Base-by-base conservation (phyloP, 2,888 invertebrate species). In the Portevinia maculata region DNA sequence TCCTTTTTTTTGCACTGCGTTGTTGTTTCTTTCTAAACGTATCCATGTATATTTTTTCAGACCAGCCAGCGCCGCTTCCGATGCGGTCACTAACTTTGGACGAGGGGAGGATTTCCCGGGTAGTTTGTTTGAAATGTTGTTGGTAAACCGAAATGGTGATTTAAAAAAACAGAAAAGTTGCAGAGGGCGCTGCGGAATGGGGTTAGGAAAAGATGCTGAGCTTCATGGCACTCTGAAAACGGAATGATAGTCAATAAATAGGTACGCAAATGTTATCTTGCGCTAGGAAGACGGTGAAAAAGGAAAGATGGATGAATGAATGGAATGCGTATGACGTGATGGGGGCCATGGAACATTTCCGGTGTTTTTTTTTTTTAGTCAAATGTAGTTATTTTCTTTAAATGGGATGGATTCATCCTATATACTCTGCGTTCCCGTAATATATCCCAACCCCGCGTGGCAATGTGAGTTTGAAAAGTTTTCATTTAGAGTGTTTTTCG, bases 401-500 rank as follows among this genome's bases (percentile, higher is more conserved):
- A 69, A 55, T 57, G 69, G 57, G 50, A 37, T 15, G 69, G 59
- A 62, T 48, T 50, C 41, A 24, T 50, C 34, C 52, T 50, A 3
- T 24, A 39, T n/a, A 48, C n/a, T 62, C 48, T 44, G 19, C 62
- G n/a, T 8, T 9, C 57, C 52, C 34, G 32, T 39, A n/a, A 19
- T 46, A 21, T 55, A 28, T 11, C 34, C 46, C 15, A 13, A 7
- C 64, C 21, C 11, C 32, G 7, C 53, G n/a, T 34, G 21, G 32
- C 13, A 44, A 46, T 67, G 76, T 53, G 75, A 75, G 64, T 70
- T 81, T 76, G 64, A 76, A 81, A 81, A 81, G 76, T 76, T 81
- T 81, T 70, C 64, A 76, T 50, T 79, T 81, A 67, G 76, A 81
- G 70, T 70, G 75, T 75, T 76, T 71, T 81, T 64, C 64, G 76